Percentiles rank a stretch among this genome's conserved stretches.
These are phyloP conservation scores for Thamnophis sirtalis DNA, from an alignment of 2,113 vertebrate genomes.

Conservation along the genomic window DNA sequence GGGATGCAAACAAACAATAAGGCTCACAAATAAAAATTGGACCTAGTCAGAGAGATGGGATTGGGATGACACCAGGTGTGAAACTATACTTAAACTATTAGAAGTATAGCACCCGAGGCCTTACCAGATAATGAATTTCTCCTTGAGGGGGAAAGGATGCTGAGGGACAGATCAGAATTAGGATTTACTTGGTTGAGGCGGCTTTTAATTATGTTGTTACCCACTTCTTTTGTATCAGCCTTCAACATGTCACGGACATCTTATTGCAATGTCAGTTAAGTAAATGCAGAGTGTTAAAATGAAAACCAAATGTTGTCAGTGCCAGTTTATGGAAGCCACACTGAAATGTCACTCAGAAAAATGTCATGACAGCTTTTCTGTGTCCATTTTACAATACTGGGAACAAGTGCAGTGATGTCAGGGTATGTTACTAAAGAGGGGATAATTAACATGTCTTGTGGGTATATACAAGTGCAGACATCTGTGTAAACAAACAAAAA, in stretches of 20 bases:
- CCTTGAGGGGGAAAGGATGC: neutral
- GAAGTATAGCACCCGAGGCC: conserved; percentile 3
- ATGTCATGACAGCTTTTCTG: neutral
- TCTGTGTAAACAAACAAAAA: neutral
- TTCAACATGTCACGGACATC: conserved; percentile 51
- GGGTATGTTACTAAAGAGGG: neutral
- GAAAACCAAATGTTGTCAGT: conserved; percentile 57
- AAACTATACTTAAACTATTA: neutral
- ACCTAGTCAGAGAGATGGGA: neutral
- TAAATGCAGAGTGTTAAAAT: conserved; percentile 51
- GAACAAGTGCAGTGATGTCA: fast-evolving
- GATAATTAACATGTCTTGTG: conserved; percentile 15
- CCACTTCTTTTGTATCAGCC: conserved; percentile 46
- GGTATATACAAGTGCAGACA: neutral
- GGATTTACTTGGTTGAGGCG: conserved; percentile 25
- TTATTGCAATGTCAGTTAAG: conserved; percentile 36
- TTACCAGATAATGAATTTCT: conserved; percentile 20
- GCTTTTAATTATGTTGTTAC: conserved; percentile 44
- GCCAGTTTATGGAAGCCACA: conserved; percentile 14
- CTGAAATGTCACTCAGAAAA: conserved; percentile 41
- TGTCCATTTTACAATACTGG: neutral
- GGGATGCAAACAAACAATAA: neutral
- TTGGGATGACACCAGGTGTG: conserved; percentile 8
- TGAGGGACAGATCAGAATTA: conserved; percentile 31
- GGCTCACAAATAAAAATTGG: neutral